phyloP scores from a whole-genome alignment of 2,113 vertebrate species.

The Phoxinus phoxinus region DNA sequence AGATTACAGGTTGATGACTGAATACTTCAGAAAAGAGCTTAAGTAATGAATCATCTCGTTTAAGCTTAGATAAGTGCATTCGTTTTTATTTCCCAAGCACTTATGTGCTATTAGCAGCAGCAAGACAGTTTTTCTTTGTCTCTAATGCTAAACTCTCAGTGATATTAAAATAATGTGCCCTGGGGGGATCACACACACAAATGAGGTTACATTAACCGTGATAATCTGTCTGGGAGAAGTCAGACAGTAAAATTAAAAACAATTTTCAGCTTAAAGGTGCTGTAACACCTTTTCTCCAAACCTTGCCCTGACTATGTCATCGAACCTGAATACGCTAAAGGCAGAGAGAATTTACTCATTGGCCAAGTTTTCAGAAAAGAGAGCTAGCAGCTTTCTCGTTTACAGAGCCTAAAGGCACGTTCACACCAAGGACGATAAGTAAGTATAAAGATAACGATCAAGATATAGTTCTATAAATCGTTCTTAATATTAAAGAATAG shows the following conservation, averaged over 20 bases:
- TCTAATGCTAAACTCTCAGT: not conserved
- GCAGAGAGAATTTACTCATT: not conserved
- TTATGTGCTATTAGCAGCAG: not conserved
- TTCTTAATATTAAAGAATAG: too few species aligned
- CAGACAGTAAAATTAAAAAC: not conserved
- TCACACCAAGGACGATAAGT: too few species aligned
- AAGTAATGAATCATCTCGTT: conserved; percentile 5
- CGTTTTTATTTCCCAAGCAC: not conserved
- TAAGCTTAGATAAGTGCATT: not conserved
- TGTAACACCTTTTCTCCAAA: not conserved
- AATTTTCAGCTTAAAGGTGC: not conserved
- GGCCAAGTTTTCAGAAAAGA: not conserved
- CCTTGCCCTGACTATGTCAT: not conserved
- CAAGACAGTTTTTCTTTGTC: not conserved
- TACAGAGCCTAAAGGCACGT: not conserved
- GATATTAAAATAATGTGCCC: conserved; percentile 1
- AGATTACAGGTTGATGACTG: conserved; percentile 11
- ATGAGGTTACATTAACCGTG: not conserved
- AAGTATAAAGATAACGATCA: too few species aligned
- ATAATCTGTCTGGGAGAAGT: not conserved
- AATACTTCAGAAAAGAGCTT: not conserved
- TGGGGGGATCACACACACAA: not conserved
- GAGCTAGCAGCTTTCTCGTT: not conserved
- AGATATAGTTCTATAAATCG: too few species aligned
- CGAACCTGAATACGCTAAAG: not conserved